Conservation (phyloP, 2,888 invertebrate species). For the Ormyrus thymus region DNA sequence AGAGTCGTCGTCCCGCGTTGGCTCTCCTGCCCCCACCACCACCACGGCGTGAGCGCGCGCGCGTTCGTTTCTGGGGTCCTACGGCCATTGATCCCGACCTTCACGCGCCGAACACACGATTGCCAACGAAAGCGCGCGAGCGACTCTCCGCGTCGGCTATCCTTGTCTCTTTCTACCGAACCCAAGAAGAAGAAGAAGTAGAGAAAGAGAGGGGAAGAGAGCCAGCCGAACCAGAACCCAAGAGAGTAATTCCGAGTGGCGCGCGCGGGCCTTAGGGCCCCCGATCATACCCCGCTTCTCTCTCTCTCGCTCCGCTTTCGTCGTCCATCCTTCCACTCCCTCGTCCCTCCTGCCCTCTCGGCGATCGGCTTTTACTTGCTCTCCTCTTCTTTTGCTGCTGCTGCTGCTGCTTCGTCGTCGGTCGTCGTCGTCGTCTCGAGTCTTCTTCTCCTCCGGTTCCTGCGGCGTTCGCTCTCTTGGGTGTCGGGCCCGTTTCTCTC, state of each 20-base stretch:
- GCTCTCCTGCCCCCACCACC: conserved; percentile 24
- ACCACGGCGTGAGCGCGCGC: conserved; percentile 36
- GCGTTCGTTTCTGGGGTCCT: conserved; percentile 68
- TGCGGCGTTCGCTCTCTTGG: conserved; percentile 44
- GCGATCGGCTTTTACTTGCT: conserved; percentile 56
- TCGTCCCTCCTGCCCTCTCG: conserved; percentile 27
- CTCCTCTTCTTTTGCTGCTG: conserved; percentile 31
- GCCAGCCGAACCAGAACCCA: conserved; percentile 52
- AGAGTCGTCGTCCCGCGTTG: conserved; percentile 43
- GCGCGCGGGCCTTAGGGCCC: conserved; percentile 53
- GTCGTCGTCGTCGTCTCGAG: conserved; percentile 12
- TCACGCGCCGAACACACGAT: conserved; percentile 75
- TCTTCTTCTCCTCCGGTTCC: conserved; percentile 47
- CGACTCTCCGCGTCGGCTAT: conserved; percentile 62
- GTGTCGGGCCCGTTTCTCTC: conserved; percentile 35
- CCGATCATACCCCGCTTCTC: conserved; percentile 18
- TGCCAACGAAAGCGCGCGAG: conserved; percentile 68
- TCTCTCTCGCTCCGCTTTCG: conserved; percentile 40
- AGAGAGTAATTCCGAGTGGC: conserved; percentile 52
- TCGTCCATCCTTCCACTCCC: conserved; percentile 53
- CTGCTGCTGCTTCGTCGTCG: conserved; percentile 22
- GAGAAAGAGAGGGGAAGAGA: conserved; percentile 45
- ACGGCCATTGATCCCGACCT: conserved; percentile 76
- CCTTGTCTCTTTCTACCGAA: conserved; percentile 62
- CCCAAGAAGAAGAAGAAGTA: conserved; percentile 62